Base-by-base conservation (phyloP, 2,797 vertebrate species). In the Microchirus variegatus region DNA sequence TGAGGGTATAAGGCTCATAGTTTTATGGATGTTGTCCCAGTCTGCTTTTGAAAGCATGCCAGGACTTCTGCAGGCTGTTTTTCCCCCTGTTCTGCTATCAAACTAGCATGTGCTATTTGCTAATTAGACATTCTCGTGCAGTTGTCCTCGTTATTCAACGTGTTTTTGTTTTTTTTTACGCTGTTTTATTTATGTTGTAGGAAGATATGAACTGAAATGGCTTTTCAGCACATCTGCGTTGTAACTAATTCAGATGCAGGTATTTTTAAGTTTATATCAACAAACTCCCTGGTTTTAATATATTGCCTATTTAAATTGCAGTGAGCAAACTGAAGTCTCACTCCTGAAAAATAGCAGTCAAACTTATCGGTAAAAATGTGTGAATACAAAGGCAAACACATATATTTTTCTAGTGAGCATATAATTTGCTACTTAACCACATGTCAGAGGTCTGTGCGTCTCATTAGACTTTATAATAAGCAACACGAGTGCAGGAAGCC, bases 341-440 rank as follows among this genome's bases (percentile, higher is more conserved):
- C 22, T 1, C 22, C 9, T 8, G 49, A 51, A 26, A 51, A 40
- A 46, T n/a, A 38, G 9, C 31, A 16, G 3, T 15, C 18, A 12
- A 8, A 17, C 14, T 58, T 35, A 68, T 42, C 17, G 3, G 47
- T 31, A 31, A 31, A 61, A 19, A 47, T 17, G n/a, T 3, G 38
- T 48, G 55, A 40, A 49, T 46, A 19, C 11, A 57, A 52, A 50
- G 26, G 41, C 12, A 40, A 50, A 47, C 44, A 41, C 31, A 42
- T 7, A 42, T 42, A 54, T 52, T 50, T 26, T 42, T 16, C 15
- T 53, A 59, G 55, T 35, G 59, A 45, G 35, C 54, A 18, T 22
- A 60, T 13, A 22, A 63, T 70, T 18, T 64, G 45, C 41, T n/a
- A 41, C 59, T 48, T 57, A 36, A 40, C 12, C 18, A 46, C 57